phyloP scores from a whole-genome alignment of 2,797 vertebrate genomes.

The Lates japonicus region DNA sequence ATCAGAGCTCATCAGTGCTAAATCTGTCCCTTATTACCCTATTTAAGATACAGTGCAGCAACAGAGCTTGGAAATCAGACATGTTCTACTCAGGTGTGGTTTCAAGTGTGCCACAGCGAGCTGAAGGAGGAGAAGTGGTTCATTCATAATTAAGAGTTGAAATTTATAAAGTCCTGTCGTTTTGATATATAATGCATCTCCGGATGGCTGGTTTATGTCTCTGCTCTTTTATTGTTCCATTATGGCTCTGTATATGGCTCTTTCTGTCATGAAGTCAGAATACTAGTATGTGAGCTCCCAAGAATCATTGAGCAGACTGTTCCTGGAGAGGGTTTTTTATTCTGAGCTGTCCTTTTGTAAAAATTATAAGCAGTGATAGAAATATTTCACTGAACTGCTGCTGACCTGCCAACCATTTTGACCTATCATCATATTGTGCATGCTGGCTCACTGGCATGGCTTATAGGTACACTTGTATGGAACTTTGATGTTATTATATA shows the following conservation, averaged over 20 bases:
- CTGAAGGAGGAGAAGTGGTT: conserved; percentile 47
- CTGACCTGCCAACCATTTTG: conserved; percentile 40
- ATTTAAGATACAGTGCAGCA: conserved; percentile 18
- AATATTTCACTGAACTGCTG: conserved; percentile 53
- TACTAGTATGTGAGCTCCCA: conserved; percentile 25
- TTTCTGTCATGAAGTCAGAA: conserved; percentile 46
- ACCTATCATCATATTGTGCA: conserved; percentile 6
- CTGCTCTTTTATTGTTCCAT: conserved; percentile 62
- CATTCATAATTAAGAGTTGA: conserved; percentile 72
- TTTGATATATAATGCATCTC: conserved; percentile 70
- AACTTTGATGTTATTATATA: background rate
- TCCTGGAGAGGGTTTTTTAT: conserved; percentile 45
- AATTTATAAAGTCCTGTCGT: conserved; percentile 63
- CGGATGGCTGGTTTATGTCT: conserved; percentile 52
- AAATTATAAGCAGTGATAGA: conserved; percentile 35
- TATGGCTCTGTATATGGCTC: conserved; percentile 45
- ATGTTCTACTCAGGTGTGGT: conserved; percentile 45
- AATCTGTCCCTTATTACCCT: conserved; percentile 26
- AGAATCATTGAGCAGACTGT: conserved; percentile 37
- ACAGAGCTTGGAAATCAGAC: conserved; percentile 31
- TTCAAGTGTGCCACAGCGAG: conserved; percentile 39
- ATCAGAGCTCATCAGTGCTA: conserved; percentile 12
- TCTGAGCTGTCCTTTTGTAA: conserved; percentile 44
- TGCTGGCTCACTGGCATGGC: background rate
- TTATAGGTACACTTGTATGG: background rate